A percentile compares a stretch with the other conserved stretches of the same genome.
phyloP scores from a whole-genome alignment of 2,113 vertebrate genomes.

The Noturus placidus region DNA sequence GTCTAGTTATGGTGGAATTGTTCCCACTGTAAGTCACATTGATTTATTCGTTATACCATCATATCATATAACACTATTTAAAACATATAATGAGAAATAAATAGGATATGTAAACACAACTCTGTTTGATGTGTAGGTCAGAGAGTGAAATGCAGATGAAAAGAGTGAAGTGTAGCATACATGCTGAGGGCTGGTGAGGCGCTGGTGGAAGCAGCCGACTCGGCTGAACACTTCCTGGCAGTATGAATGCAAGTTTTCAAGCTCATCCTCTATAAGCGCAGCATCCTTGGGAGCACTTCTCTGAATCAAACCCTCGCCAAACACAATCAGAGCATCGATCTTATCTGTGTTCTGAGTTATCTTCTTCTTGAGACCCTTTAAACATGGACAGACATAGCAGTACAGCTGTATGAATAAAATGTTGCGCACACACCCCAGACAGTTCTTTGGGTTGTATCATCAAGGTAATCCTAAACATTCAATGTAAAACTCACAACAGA shows the following conservation, averaged over 20 bases:
- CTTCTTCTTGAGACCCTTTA: slow-evolving; percentile 91
- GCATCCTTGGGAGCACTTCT: slow-evolving; percentile 87
- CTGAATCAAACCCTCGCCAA: slow-evolving; percentile 90
- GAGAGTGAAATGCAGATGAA: neutral
- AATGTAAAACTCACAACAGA: neutral
- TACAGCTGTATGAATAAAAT: neutral
- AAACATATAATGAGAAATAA: neutral
- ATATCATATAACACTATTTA: neutral
- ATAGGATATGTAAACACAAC: neutral
- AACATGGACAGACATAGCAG: neutral
- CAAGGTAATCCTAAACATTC: neutral
- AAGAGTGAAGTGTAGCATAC: slow-evolving; percentile 48
- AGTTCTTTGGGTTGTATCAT: neutral
- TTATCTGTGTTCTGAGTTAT: slow-evolving; percentile 89
- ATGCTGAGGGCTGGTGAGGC: slow-evolving; percentile 78
- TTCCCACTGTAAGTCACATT: neutral
- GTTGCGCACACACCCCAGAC: neutral
- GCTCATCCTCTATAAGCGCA: slow-evolving; percentile 84
- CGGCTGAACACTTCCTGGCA: slow-evolving; percentile 93
- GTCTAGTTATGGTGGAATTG: neutral
- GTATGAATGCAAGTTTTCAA: slow-evolving; percentile 90
- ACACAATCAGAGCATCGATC: slow-evolving; percentile 90
- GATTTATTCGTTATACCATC: no score
- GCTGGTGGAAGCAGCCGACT: slow-evolving; percentile 88
- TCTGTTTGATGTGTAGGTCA: neutral